A percentile compares a stretch with the other conserved stretches of the same genome.
These are phyloP conservation scores for Okamejei kenojei DNA, from an alignment of 2,797 vertebrate species.

Conservation along the genomic window DNA sequence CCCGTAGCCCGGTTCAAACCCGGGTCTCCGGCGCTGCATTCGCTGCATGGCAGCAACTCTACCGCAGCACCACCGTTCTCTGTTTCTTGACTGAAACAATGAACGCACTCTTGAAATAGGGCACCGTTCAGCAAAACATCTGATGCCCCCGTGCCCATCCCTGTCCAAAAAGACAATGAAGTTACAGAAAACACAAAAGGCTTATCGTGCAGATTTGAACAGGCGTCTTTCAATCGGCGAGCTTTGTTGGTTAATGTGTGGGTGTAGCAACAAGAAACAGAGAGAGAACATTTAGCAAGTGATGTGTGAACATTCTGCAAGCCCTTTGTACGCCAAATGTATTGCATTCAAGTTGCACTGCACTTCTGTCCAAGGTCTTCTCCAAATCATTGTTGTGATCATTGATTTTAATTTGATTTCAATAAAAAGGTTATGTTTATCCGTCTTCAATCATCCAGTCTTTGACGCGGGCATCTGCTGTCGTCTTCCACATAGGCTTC, in stretches of 20 bases:
- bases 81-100: neutral
- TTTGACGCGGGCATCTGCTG: neutral
- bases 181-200: neutral
- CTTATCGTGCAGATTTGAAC: neutral
- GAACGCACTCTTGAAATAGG: neutral
- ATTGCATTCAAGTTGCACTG: neutral
- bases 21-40: no score
- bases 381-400: neutral
- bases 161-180: neutral
- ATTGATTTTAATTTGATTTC: neutral
- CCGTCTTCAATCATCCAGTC: neutral
- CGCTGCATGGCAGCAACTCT: no score
- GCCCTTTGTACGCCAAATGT: neutral
- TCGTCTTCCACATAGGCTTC: neutral
- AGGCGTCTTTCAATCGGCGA: neutral
- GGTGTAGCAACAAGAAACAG: slow-evolving; percentile 22
- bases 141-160: neutral
- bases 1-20: no score
- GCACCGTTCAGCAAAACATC: neutral
- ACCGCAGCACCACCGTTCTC: neutral
- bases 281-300: neutral
- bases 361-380: neutral
- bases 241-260: slow-evolving; percentile 22
- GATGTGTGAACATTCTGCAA: neutral
- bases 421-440: neutral